These are phyloP conservation scores for Hafferia zeledoni DNA, from an alignment of 2,797 vertebrate species.

Conservation along the genomic window DNA sequence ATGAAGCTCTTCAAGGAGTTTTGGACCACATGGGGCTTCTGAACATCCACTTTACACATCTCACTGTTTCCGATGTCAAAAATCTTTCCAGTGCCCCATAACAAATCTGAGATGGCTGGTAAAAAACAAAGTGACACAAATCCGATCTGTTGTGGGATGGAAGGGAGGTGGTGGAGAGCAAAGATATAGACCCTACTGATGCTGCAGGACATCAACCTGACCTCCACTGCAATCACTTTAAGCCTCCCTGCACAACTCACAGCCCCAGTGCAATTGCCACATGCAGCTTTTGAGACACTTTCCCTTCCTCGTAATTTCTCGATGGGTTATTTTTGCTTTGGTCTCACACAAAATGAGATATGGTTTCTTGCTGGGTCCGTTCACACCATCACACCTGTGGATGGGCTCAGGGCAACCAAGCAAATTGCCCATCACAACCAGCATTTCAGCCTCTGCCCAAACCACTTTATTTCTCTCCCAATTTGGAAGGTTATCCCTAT, in stretches of 20 bases:
- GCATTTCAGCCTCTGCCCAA: neutral
- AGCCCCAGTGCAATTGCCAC: neutral
- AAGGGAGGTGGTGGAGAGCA: neutral
- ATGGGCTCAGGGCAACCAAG: neutral
- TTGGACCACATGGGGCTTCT: neutral
- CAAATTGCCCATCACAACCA: neutral
- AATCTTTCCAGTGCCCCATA: neutral
- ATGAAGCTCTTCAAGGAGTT: neutral
- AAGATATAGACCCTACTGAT: neutral
- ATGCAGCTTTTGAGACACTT: accelerated
- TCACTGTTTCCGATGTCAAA: accelerated
- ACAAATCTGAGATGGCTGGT: neutral
- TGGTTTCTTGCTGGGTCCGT: neutral
- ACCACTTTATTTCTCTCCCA: neutral
- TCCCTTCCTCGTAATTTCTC: neutral
- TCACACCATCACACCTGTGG: neutral
- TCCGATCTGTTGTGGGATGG: neutral
- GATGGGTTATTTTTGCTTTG: neutral
- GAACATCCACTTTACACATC: neutral
- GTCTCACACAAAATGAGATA: neutral
- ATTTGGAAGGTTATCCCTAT: neutral
- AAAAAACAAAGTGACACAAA: neutral
- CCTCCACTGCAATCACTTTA: neutral
- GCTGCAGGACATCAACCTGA: neutral
- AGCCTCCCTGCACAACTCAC: neutral